Evolutionary conservation across 2,113 vertebrate species (phyloP), one percentile per base, ranked within the genome.

Genomic region (Hypocryptadius cinnamomeus): DNA sequence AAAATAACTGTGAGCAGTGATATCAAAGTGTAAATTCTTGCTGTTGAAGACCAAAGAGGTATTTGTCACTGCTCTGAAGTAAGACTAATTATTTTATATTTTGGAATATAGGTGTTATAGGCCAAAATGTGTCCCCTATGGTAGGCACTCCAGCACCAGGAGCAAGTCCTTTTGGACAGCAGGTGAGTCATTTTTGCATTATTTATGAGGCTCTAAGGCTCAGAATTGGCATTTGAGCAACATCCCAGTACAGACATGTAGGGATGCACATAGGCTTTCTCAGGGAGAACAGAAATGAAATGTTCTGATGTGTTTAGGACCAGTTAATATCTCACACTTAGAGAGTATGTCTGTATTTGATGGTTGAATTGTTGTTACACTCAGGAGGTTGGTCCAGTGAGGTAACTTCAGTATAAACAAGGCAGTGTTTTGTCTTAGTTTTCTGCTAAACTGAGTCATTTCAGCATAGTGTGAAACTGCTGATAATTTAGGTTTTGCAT

Each of bases 31-130:
- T 51, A n/a, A 25, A 42, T 90, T 82, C 35, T 77, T 79, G 53
- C 19, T 85, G 0, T 63, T 79, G 51, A 92, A 88, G 40, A 92
- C 45, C 47, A 82, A 79, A 79, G 25, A 57, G 24, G 15, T 47
- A 33, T 78, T 95, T 94, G 31, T 90, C 83, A 86, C 42, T 91
- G 42, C 68, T 80, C 78, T 93, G 85, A 87, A 95, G 81, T 94
- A 93, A 97, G 39, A 94, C 91, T 96, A 95, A 97, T 91, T 97
- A 30, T 94, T 97, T 95, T 94, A 56, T 96, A 71, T 97, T 98
- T 97, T 97, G 91, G 94, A 97, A 97, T 97, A 90, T 96, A 99
- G 99, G 99, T 98, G 98, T 99, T 96, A 98, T 99, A 98, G 98
- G 97, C 45, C 96, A 98, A 98, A 99, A 98, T 92, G 98, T 98